Conservation (phyloP, 2,797 vertebrate species). For the Enteromius thamalakanensis region DNA sequence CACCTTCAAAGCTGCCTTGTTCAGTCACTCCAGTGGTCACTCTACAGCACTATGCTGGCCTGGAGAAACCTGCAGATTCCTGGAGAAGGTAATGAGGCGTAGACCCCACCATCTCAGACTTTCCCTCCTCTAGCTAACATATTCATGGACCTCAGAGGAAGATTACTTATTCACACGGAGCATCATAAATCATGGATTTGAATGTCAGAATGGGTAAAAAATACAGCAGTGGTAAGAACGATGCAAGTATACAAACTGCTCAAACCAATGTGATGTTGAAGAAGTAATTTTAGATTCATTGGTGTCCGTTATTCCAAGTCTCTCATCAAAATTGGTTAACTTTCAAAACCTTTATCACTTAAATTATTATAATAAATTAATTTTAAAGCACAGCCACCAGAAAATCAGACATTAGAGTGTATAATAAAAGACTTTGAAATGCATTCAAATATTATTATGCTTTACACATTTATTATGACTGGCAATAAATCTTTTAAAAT, state of each 20-base stretch:
- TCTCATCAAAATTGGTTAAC: neutral
- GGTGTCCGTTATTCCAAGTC: neutral
- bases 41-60: neutral
- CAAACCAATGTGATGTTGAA: slow-evolving; percentile 14
- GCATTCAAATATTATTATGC: neutral
- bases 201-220: slow-evolving; percentile 28
- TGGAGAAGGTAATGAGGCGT: slow-evolving; percentile 50
- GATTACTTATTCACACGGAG: slow-evolving; percentile 54
- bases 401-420: too few species aligned
- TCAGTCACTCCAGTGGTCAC: slow-evolving; percentile 33
- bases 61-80: slow-evolving; percentile 26
- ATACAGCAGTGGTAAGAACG: neutral
- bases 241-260: slow-evolving; percentile 32
- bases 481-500: neutral
- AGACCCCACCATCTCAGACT: slow-evolving; percentile 25
- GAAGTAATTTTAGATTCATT: neutral
- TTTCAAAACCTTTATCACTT: neutral
- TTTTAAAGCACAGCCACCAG: neutral
- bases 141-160: slow-evolving; percentile 33
- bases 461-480: neutral
- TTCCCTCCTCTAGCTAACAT: slow-evolving; percentile 40
- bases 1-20: slow-evolving; percentile 19
- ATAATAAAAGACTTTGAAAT: neutral
- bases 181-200: slow-evolving; percentile 53
- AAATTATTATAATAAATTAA: neutral